These are phyloP conservation scores for Hydropsyche tenuis DNA, from an alignment of 1,140 invertebrate genomes.

Conservation along the genomic window DNA sequence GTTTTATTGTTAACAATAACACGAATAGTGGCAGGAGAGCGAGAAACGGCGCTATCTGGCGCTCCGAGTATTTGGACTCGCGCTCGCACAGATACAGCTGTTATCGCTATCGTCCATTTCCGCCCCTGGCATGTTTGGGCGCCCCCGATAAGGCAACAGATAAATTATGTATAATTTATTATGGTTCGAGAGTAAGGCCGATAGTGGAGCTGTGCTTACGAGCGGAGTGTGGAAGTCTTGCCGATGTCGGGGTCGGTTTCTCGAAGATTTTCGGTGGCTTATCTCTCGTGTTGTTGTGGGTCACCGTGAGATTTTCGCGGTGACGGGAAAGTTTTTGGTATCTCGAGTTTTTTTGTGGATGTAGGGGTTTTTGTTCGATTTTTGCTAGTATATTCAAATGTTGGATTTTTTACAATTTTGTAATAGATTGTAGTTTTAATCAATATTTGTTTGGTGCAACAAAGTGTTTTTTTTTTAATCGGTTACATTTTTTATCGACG, in stretches of 20 bases:
- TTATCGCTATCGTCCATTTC: slow-evolving; percentile 47
- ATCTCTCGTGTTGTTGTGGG: too few relatives aligned
- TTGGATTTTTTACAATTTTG: too few relatives aligned
- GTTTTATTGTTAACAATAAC: slow-evolving; percentile 37
- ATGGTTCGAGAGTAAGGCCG: slow-evolving; percentile 41
- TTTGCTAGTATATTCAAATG: too few relatives aligned
- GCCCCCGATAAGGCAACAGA: slow-evolving; percentile 44
- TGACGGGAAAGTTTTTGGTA: too few relatives aligned
- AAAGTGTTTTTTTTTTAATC: too few relatives aligned
- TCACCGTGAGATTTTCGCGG: too few relatives aligned
- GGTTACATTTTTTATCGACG: too few relatives aligned
- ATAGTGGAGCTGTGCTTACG: background rate
- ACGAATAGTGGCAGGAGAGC: slow-evolving; percentile 30
- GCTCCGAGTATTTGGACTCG: slow-evolving; percentile 44
- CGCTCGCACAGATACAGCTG: slow-evolving; percentile 41
- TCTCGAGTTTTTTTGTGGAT: too few relatives aligned
- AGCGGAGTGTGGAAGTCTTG: too few relatives aligned
- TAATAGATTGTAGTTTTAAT: background rate
- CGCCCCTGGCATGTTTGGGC: slow-evolving; percentile 45
- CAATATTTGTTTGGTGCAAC: background rate
- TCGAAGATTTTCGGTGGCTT: too few relatives aligned
- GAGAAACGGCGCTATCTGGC: slow-evolving; percentile 42
- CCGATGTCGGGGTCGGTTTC: too few relatives aligned
- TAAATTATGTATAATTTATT: slow-evolving; percentile 50
- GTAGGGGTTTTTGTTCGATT: too few relatives aligned